These are phyloP conservation scores for Brachypodius melanocephalos DNA, from an alignment of 2,113 vertebrate genomes.

Conservation along the genomic window DNA sequence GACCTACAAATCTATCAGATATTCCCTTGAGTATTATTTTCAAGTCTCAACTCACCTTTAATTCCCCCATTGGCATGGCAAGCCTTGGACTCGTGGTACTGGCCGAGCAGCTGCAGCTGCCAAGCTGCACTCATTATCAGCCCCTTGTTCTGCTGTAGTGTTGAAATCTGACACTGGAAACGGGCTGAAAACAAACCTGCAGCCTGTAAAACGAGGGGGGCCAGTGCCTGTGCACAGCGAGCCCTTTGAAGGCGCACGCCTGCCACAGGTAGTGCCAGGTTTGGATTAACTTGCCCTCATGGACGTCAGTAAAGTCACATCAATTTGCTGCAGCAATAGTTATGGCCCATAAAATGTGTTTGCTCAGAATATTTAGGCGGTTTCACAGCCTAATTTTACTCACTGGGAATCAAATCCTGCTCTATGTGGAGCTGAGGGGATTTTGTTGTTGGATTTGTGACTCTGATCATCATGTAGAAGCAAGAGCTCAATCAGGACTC, in stretches of 20 bases:
- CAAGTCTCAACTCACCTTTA: constrained; percentile 26
- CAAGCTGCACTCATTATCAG: not conserved
- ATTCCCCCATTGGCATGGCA: not conserved
- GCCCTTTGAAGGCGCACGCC: fast-evolving
- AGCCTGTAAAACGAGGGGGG: not conserved
- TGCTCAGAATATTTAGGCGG: not conserved
- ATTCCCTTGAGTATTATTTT: constrained; percentile 1
- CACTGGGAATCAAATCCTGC: not conserved
- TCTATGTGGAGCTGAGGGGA: not conserved
- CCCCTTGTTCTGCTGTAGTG: not conserved
- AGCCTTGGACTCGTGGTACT: constrained; percentile 10
- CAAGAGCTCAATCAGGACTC: not conserved
- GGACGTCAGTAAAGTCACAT: not conserved
- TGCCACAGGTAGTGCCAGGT: not conserved
- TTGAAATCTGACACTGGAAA: not conserved
- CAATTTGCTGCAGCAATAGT: not conserved
- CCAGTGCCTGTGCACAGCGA: not conserved
- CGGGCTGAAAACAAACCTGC: not conserved
- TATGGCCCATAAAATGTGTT: not conserved
- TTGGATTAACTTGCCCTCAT: not conserved
- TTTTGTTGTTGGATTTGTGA: not conserved
- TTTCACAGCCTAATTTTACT: not conserved
- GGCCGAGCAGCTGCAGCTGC: constrained; percentile 30
- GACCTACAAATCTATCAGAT: not conserved
- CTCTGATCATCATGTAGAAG: not conserved